These are phyloP conservation scores for Etheostoma cragini DNA, from an alignment of 2,113 vertebrate genomes.

Conservation along the genomic window DNA sequence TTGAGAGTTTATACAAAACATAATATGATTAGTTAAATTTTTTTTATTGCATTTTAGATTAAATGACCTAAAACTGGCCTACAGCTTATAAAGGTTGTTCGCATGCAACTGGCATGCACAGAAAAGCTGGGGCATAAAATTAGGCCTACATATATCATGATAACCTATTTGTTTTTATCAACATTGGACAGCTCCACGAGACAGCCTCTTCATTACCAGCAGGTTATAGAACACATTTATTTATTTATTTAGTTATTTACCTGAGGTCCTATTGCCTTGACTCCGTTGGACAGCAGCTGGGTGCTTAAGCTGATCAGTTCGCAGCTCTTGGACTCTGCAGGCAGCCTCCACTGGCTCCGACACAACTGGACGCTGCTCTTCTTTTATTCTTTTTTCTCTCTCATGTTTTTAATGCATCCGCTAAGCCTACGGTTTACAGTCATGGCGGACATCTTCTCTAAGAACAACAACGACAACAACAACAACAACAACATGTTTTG, in stretches of 20 bases:
- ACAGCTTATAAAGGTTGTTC: not conserved
- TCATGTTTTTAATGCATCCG: not conserved
- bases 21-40: not conserved
- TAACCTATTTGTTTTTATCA: not conserved
- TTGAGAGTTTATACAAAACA: not conserved
- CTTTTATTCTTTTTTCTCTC: not conserved
- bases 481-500: slow-evolving; percentile 17
- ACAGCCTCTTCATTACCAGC: not conserved
- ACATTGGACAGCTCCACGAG: not conserved
- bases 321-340: slow-evolving; percentile 5
- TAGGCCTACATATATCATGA: too few relatives aligned
- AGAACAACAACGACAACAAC: slow-evolving; percentile 22
- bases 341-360: not conserved
- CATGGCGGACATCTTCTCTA: slow-evolving; percentile 55
- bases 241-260: slow-evolving; percentile 64
- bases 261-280: slow-evolving; percentile 34
- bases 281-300: slow-evolving; percentile 61
- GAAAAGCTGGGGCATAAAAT: not conserved
- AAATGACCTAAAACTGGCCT: not conserved
- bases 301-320: slow-evolving; percentile 43
- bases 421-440: slow-evolving; percentile 25
- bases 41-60: not conserved
- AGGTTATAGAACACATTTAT: slow-evolving; percentile 17
- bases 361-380: not conserved
- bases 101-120: not conserved